phyloP scores from a whole-genome alignment of 2,888 invertebrate species.

The Agrotis ipsilon region DNA sequence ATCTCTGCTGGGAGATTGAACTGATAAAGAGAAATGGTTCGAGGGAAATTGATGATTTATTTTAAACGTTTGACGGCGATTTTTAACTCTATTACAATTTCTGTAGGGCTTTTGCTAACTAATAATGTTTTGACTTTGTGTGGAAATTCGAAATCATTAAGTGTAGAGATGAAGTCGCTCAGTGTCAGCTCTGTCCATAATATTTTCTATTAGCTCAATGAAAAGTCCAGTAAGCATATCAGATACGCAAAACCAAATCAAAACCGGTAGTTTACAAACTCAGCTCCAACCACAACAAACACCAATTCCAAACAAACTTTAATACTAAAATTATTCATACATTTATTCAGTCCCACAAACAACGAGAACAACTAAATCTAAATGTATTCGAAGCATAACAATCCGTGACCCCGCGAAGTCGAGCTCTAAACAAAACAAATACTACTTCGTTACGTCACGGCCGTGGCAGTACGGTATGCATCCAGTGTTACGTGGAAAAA shows the following conservation, averaged over 20 bases:
- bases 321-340: constrained; percentile 16
- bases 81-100: neutral
- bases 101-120: neutral
- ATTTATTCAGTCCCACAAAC: constrained; percentile 28
- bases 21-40: constrained; percentile 45
- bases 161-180: too few relatives aligned
- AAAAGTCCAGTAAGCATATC: too few relatives aligned
- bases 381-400: constrained; percentile 53
- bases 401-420: constrained; percentile 54
- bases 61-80: constrained; percentile 10
- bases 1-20: constrained; percentile 29
- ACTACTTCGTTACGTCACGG: constrained; percentile 41
- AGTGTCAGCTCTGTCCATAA: too few relatives aligned
- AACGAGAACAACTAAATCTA: constrained; percentile 40
- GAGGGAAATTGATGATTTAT: constrained; percentile 19
- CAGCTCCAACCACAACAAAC: constrained; percentile 1
- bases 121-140: neutral
- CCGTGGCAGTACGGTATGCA: constrained; percentile 28
- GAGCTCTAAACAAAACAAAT: constrained; percentile 54
- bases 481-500: constrained; percentile 34
- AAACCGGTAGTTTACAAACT: constrained; percentile 1
- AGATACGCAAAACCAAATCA: neutral
- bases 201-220: too few relatives aligned
- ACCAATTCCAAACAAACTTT: constrained; percentile 19
- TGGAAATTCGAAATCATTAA: too few relatives aligned